phyloP scores from a whole-genome alignment of 2,797 vertebrate genomes.

The Melanotaenia boesemani region DNA sequence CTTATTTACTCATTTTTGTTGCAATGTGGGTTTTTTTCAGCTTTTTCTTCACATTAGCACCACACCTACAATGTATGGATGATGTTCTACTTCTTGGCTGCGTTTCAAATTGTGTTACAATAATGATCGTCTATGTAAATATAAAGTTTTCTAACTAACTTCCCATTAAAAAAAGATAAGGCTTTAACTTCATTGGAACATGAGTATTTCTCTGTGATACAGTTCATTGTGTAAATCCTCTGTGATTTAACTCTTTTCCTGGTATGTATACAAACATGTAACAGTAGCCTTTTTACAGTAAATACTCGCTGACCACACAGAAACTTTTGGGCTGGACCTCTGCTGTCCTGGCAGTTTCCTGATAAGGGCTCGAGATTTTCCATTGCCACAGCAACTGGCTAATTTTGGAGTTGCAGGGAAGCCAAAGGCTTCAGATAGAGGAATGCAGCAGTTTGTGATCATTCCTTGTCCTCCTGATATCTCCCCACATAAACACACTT shows the following conservation, averaged over 20 bases:
- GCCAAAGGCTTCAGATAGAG: slow-evolving; percentile 66
- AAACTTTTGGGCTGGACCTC: slow-evolving; percentile 47
- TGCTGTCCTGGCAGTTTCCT: slow-evolving; percentile 68
- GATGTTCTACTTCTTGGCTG: neutral
- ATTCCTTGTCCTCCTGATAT: slow-evolving; percentile 64
- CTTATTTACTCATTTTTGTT: slow-evolving; percentile 47
- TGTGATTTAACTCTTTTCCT: neutral
- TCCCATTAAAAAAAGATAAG: neutral
- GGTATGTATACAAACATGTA: slow-evolving; percentile 13
- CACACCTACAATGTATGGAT: too few species aligned
- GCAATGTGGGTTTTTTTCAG: neutral
- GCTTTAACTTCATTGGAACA: slow-evolving; percentile 2
- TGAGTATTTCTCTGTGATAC: slow-evolving; percentile 6
- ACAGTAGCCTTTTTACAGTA: slow-evolving; percentile 51
- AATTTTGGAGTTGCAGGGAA: slow-evolving; percentile 79
- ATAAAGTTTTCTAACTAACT: slow-evolving; percentile 33
- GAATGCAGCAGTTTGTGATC: slow-evolving; percentile 80
- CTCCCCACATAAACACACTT: slow-evolving; percentile 24
- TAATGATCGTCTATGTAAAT: slow-evolving; percentile 35
- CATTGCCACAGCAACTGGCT: slow-evolving; percentile 71
- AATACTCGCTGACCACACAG: slow-evolving; percentile 57
- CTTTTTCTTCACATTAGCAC: neutral
- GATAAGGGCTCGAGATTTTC: slow-evolving; percentile 76
- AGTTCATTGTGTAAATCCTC: slow-evolving; percentile 32
- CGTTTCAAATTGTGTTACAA: slow-evolving; percentile 1